Conservation (phyloP, 1,140 invertebrate genomes). For the Idris sp. region DNA sequence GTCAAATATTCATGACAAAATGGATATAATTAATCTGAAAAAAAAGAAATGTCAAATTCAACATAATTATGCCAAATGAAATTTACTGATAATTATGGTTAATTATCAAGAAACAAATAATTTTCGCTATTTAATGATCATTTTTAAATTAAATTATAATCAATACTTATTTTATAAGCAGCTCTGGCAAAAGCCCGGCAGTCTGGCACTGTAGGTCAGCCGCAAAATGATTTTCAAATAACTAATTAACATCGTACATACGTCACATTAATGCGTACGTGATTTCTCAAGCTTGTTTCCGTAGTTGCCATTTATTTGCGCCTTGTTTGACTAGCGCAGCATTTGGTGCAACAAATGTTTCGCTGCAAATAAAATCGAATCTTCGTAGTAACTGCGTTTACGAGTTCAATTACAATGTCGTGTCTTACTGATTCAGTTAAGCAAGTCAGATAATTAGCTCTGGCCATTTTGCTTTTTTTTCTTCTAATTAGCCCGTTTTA, state of each 20-base stretch:
- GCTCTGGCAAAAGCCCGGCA: neutral
- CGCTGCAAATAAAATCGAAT: conserved; percentile 21
- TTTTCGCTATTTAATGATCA: too few relatives aligned
- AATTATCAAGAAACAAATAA: too few relatives aligned
- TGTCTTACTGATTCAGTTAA: conserved; percentile 48
- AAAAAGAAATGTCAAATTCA: too few relatives aligned
- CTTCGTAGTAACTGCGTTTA: conserved; percentile 30
- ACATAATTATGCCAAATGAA: too few relatives aligned
- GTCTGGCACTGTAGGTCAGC: conserved; percentile 4
- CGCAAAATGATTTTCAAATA: conserved; percentile 14
- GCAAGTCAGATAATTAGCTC: conserved; percentile 48
- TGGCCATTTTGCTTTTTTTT: conserved; percentile 46
- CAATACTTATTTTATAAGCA: neutral
- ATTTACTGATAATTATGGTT: too few relatives aligned
- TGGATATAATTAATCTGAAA: too few relatives aligned
- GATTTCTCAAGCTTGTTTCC: neutral
- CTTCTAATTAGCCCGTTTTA: conserved; percentile 51
- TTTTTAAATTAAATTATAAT: neutral
- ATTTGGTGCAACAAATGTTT: conserved; percentile 17
- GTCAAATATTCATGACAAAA: too few relatives aligned
- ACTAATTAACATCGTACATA: conserved; percentile 22
- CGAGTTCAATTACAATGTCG: conserved; percentile 45
- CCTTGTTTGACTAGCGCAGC: neutral
- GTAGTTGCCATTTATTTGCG: conserved; percentile 8
- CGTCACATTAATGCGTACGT: conserved; percentile 12